A percentile compares a stretch with the other conserved stretches of the same genome.
phyloP scores from a whole-genome alignment of 2,797 vertebrate genomes.

The Rhynchonycteris naso region DNA sequence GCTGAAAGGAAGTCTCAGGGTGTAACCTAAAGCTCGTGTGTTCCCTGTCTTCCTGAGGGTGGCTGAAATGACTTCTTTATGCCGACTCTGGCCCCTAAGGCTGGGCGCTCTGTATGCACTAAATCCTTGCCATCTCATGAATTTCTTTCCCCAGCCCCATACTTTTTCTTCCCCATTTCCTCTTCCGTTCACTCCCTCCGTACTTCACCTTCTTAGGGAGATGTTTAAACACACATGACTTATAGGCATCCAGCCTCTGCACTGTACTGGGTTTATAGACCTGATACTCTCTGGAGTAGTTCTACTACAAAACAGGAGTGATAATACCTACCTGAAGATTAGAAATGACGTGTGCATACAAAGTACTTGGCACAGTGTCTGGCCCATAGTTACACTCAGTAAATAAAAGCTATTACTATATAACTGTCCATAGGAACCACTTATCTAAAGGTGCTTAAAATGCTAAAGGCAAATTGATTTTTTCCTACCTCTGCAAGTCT shows the following conservation, averaged over 20 bases:
- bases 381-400: neutral
- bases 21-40: neutral
- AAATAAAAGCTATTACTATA: neutral
- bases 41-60: neutral
- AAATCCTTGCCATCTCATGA: neutral
- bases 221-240: neutral
- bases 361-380: neutral
- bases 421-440: neutral
- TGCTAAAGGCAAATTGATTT: neutral
- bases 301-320: neutral
- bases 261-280: neutral
- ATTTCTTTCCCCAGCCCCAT: neutral
- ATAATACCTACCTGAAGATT: neutral
- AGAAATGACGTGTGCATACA: neutral
- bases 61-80: neutral
- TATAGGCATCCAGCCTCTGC: neutral
- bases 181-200: neutral
- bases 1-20: neutral
- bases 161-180: neutral
- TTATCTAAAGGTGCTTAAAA: neutral
- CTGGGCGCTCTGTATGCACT: neutral
- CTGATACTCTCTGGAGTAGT: slow-evolving; percentile 9
- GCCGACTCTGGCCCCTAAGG: too few species aligned
- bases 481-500: neutral
- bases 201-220: neutral